Evolutionary conservation across 2,797 vertebrate species (phyloP).

Genomic region (Takifugu rubripes): DNA sequence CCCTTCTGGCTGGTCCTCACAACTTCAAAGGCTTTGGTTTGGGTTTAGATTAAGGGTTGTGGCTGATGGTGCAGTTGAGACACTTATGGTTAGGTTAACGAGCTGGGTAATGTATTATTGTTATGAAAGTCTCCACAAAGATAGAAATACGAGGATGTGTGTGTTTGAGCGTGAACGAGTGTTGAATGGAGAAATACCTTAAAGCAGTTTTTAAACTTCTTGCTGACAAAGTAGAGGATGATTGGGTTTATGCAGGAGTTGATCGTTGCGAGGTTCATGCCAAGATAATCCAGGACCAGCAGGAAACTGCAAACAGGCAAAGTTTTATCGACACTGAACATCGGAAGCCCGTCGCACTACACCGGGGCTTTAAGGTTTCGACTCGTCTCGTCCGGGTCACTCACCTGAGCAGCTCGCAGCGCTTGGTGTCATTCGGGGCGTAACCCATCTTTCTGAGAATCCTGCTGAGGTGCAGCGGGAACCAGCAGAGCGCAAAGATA

Average conservation of each 20-base stretch:
- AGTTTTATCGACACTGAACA: neutral
- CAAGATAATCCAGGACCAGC: slow-evolving; percentile 87
- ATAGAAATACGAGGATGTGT: neutral
- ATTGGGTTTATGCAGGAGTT: slow-evolving; percentile 99
- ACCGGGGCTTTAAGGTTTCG: neutral
- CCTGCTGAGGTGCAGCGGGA: slow-evolving; percentile 92
- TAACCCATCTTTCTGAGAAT: slow-evolving; percentile 88
- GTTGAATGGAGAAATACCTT: slow-evolving; percentile 76
- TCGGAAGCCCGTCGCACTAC: neutral
- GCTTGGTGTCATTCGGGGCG: slow-evolving; percentile 62
- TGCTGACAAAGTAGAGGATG: slow-evolving; percentile 97
- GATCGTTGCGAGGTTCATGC: slow-evolving; percentile 90
- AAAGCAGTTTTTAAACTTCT: slow-evolving; percentile 99
- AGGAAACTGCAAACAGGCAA: slow-evolving; percentile 80
- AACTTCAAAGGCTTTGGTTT: no score
- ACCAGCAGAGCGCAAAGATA: slow-evolving; percentile 98
- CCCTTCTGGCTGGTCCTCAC: no score
- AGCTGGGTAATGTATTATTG: no score
- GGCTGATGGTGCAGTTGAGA: no score
- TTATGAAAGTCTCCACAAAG: no score
- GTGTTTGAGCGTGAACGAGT: slow-evolving; percentile 1
- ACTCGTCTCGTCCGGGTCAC: slow-evolving; percentile 23
- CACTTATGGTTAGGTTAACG: no score
- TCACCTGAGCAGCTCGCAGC: slow-evolving; percentile 88
- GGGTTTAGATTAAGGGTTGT: no score